These are phyloP conservation scores for Tragelaphus strepsiceros DNA, from an alignment of 2,113 vertebrate species.

Conservation along the genomic window DNA sequence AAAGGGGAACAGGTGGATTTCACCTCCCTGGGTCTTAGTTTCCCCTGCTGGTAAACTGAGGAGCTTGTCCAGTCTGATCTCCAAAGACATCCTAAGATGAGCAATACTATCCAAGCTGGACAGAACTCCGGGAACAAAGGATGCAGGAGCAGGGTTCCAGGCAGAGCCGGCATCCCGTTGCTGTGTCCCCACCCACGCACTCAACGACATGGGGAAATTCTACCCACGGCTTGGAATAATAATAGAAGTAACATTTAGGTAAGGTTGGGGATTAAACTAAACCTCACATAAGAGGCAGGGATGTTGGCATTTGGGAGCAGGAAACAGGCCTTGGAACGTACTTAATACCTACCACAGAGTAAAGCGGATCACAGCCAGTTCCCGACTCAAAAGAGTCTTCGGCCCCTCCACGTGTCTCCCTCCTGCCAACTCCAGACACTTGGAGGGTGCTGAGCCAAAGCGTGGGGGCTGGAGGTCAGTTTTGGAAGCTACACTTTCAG, in stretches of 20 bases:
- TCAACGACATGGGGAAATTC: neutral
- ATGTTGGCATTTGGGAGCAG: conserved; percentile 69
- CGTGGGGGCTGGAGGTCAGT: conserved; percentile 18
- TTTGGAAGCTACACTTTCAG: conserved; percentile 10
- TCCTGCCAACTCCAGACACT: conserved; percentile 9
- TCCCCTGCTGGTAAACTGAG: neutral
- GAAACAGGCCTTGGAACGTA: conserved; percentile 49
- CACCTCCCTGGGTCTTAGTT: neutral
- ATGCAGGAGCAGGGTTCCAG: neutral
- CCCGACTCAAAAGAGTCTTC: conserved; percentile 10
- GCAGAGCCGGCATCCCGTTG: neutral
- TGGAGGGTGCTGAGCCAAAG: neutral
- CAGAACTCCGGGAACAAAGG: neutral
- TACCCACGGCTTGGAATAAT: conserved; percentile 46
- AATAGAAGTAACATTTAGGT: conserved; percentile 64
- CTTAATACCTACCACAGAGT: conserved; percentile 66
- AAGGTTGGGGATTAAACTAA: conserved; percentile 67
- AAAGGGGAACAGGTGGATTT: neutral
- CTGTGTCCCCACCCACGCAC: neutral
- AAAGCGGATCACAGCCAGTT: conserved; percentile 61
- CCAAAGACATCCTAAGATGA: neutral
- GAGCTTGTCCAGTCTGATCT: neutral
- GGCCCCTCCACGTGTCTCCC: neutral
- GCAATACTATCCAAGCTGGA: neutral
- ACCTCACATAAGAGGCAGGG: conserved; percentile 67